Conservation (phyloP, 2,888 invertebrate genomes). For the Philonicus albiceps region DNA sequence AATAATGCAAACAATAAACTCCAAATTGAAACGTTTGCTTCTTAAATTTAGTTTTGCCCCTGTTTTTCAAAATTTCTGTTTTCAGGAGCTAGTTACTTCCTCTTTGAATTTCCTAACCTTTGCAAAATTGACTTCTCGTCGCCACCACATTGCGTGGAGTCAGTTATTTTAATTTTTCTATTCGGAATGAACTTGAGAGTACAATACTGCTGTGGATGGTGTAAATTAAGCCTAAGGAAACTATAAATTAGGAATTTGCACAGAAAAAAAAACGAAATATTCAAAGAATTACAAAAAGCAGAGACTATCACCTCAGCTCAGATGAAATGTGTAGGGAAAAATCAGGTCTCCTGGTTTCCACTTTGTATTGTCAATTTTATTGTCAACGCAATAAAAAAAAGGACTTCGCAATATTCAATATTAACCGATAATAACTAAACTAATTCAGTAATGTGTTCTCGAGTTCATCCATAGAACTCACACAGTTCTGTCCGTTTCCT, state of each 20-base stretch:
- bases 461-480: neutral
- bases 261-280: no score
- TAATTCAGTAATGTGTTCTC: neutral
- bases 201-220: neutral
- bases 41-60: neutral
- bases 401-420: no score
- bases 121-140: neutral
- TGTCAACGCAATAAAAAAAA: no score
- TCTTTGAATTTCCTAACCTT: neutral
- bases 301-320: no score
- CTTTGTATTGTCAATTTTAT: no score
- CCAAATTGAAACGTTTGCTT: neutral
- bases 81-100: neutral
- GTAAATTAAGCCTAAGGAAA: neutral
- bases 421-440: no score
- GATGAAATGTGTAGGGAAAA: no score
- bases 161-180: neutral
- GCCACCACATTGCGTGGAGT: neutral
- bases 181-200: neutral
- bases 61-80: neutral
- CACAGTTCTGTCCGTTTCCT: neutral
- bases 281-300: no score
- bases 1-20: conserved; percentile 21
- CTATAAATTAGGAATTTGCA: no score
- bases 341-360: no score